A percentile compares a stretch with the other conserved stretches of the same genome.
phyloP scores from a whole-genome alignment of 1,140 invertebrate species.

The Druon quercuslanigerum region DNA sequence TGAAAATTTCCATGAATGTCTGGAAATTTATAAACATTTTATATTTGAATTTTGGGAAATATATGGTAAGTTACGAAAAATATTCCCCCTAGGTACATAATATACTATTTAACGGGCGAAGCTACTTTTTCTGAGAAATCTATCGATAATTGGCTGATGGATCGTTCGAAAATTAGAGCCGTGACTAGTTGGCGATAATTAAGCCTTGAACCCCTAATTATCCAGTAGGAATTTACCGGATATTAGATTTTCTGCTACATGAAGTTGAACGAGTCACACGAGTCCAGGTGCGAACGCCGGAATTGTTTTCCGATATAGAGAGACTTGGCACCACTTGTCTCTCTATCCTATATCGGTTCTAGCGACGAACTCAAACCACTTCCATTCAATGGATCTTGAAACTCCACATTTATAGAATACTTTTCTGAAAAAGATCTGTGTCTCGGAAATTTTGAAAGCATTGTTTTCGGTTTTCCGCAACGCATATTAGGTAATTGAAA shows the following conservation, averaged over 20 bases:
- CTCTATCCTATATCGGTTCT: not conserved
- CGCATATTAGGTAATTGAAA: too few relatives aligned
- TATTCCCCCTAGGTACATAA: too few relatives aligned
- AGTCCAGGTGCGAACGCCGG: not conserved
- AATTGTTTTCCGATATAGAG: constrained; percentile 25
- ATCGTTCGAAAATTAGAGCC: not conserved
- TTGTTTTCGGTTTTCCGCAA: too few relatives aligned
- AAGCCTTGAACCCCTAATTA: not conserved
- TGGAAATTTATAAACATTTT: too few relatives aligned
- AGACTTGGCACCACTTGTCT: not conserved
- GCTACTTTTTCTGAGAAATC: not conserved
- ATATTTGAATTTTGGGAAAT: too few relatives aligned
- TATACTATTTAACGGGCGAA: too few relatives aligned
- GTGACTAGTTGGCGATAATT: not conserved
- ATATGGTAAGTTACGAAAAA: too few relatives aligned
- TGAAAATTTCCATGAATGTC: too few relatives aligned
- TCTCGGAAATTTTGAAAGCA: too few relatives aligned
- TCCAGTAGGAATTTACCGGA: not conserved
- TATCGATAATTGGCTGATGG: not conserved
- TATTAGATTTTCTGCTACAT: constrained; percentile 12
- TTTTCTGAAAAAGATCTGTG: too few relatives aligned
- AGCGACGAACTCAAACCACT: not conserved
- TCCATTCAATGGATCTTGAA: not conserved
- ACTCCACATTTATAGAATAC: too few relatives aligned
- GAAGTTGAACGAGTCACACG: constrained; percentile 4